Base-by-base conservation (phyloP, 2,113 vertebrate species). In the Taxidea taxus region DNA sequence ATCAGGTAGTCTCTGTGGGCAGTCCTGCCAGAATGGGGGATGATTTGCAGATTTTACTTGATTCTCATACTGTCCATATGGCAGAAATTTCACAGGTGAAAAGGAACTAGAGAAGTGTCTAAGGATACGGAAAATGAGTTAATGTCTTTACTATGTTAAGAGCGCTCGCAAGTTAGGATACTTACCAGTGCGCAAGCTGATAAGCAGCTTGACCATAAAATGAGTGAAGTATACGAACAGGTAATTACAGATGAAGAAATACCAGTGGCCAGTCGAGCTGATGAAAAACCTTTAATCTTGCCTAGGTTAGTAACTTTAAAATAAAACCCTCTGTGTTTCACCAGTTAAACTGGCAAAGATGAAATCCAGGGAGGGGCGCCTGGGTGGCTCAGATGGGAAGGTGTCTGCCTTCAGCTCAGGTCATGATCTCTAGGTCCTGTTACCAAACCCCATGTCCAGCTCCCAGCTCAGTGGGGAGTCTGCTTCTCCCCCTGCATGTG, bases 31-130 rank as follows among this genome's bases (percentile, higher is more conserved):
- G 37, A 37, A 47, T 51, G 7, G 77, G 80, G 74, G 70, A 72
- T 96, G 31, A 60, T 94, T 87, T 66, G 54, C 34, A 84, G 84
- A 70, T 64, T 95, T 97, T 75, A 34, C n/a, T 72, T 87, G 51
- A 42, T 77, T 47, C 3, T 91, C 62, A 54, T 60, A 10, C n/a
- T 66, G 29, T 74, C 25, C 23, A 4, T 34, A 44, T 44, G 58
- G 80, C 58, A 81, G 66, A 97, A 81, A 77, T 75, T 80, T 95
- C 58, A 87, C 78, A 93, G 54, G 39, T 86, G 82, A 70, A 95
- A 80, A 87, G 60, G 72, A 84, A 78, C 18, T 62, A 94, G 42
- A 62, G 16, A n/a, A 74, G 81, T 51, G 10, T 64, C 80, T 91
- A 87, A 92, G 66, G 90, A 34, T 58, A n/a, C n/a, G 70, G 83